A percentile compares a stretch with the other conserved stretches of the same genome.
phyloP scores from a whole-genome alignment of 1,140 invertebrate species.

The Chironomus tepperi region DNA sequence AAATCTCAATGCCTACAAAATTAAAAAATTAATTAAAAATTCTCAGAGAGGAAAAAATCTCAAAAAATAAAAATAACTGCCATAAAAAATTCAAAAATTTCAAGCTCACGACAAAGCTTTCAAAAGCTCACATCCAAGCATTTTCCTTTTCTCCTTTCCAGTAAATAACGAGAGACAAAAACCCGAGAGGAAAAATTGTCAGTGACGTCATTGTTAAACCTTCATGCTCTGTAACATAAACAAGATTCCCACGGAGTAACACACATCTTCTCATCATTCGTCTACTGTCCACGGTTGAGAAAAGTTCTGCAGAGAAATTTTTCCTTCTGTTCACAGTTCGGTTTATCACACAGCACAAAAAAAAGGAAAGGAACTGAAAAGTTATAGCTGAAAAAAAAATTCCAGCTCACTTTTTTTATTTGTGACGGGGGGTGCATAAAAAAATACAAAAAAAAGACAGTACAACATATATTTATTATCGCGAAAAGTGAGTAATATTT shows the following conservation, averaged over 20 bases:
- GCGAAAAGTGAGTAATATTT: no score
- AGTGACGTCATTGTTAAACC: not conserved
- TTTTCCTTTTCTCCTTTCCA: no score
- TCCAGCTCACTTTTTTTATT: not conserved
- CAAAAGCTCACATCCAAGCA: no score
- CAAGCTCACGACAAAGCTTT: not conserved
- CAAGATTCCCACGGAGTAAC: not conserved
- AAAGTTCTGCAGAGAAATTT: not conserved
- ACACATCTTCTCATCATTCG: slow-evolving; percentile 1
- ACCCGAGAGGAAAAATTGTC: not conserved
- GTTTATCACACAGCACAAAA: no score
- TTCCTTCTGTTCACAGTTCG: no score
- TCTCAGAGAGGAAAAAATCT: no score
- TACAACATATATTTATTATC: no score
- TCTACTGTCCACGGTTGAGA: not conserved
- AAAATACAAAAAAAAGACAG: not conserved
- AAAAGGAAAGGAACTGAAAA: not conserved
- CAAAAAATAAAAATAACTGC: not conserved
- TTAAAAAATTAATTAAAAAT: no score
- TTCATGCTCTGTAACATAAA: not conserved
- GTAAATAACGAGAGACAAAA: not conserved
- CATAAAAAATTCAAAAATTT: not conserved
- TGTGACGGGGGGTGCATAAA: not conserved
- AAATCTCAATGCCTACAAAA: no score
- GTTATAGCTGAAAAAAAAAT: not conserved